phyloP scores from a whole-genome alignment of 2,888 invertebrate genomes.

The Lomographa bimaculata region DNA sequence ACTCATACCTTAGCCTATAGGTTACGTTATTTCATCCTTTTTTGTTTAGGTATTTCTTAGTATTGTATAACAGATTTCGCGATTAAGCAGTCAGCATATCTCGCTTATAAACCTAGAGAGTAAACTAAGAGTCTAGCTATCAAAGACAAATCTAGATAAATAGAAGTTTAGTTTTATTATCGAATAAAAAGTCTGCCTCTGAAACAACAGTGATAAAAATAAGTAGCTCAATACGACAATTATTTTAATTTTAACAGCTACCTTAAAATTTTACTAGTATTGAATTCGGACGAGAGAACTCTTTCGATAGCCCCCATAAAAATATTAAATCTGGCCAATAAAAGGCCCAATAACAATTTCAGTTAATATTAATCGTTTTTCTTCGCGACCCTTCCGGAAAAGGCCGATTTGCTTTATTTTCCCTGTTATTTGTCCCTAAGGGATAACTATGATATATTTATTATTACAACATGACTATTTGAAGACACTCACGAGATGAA shows the following conservation, averaged over 20 bases:
- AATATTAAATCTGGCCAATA: conserved; percentile 75
- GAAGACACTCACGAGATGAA: conserved; percentile 77
- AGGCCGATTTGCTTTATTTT: conserved; percentile 78
- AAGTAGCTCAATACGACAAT: conserved; percentile 36
- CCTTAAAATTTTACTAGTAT: conserved; percentile 52
- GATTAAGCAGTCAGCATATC: no score
- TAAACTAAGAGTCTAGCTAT: no score
- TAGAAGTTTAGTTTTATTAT: no score
- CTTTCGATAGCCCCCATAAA: conserved; percentile 71
- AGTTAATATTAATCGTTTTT: conserved; percentile 84
- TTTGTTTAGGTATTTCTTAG: no score
- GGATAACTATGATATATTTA: conserved; percentile 81
- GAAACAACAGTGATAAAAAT: no score
- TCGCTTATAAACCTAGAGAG: no score
- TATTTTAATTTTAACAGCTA: conserved; percentile 35
- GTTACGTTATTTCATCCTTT: no score
- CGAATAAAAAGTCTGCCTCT: no score
- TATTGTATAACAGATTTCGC: no score
- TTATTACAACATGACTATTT: conserved; percentile 71
- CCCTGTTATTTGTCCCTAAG: conserved; percentile 74
- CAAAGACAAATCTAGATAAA: no score
- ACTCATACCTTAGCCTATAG: no score
- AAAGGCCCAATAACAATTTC: conserved; percentile 75
- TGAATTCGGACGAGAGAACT: conserved; percentile 60
- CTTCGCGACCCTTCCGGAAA: conserved; percentile 75